Evolutionary conservation across 1,140 invertebrate genomes (phyloP).

Genomic region (Zeugodacus cucurbitae): DNA sequence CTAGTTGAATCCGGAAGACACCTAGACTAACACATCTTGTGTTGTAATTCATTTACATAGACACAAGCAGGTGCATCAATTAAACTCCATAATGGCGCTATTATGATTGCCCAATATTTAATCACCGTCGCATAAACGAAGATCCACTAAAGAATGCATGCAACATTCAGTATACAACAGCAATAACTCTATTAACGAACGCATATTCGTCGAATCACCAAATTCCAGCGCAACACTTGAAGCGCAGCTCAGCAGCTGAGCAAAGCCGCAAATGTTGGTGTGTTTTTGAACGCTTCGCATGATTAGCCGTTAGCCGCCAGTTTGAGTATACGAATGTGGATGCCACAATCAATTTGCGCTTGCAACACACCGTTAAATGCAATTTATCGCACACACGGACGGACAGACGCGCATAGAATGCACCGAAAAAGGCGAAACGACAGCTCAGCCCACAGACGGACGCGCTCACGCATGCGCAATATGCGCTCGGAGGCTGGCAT

Average conservation of each 20-base stretch:
- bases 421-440: conserved; percentile 4
- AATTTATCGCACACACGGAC: neutral
- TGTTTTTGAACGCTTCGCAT: neutral
- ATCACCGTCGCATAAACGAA: neutral
- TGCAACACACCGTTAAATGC: neutral
- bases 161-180: neutral
- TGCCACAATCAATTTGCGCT: neutral
- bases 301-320: neutral
- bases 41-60: neutral
- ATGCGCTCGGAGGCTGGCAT: neutral
- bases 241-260: neutral
- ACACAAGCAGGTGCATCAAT: neutral
- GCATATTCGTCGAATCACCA: neutral
- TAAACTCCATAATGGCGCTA: neutral
- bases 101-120: neutral
- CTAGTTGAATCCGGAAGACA: too few species aligned
- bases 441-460: neutral
- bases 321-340: neutral
- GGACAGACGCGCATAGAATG: neutral
- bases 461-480: neutral
- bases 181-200: conserved; percentile 1
- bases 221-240: neutral
- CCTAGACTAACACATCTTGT: too few species aligned
- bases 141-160: neutral
- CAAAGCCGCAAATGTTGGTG: neutral